A percentile compares a stretch with the other conserved stretches of the same genome.
phyloP scores from a whole-genome alignment of 2,888 invertebrate genomes.

The Drosophila anomalata region DNA sequence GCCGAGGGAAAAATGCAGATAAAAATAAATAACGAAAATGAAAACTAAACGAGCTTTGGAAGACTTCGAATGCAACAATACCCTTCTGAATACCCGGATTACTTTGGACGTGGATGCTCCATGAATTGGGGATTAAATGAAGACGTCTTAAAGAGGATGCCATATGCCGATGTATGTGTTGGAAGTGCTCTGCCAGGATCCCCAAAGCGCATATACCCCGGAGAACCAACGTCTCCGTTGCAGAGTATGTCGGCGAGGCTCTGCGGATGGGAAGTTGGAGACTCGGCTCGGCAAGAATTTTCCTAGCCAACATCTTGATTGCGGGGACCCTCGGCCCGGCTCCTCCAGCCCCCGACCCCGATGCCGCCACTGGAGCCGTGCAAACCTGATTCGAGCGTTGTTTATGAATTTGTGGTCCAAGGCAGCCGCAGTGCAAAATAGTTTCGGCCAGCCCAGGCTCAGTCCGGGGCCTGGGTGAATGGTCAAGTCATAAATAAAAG shows the following conservation, averaged over 20 bases:
- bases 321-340: slow-evolving; percentile 7
- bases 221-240: not conserved
- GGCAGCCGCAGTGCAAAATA: slow-evolving; percentile 23
- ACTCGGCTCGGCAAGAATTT: slow-evolving; percentile 52
- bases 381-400: slow-evolving; percentile 67
- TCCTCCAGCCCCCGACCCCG: not conserved
- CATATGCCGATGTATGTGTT: too few relatives aligned
- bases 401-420: slow-evolving; percentile 60
- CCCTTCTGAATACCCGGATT: not conserved
- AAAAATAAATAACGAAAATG: slow-evolving; percentile 66
- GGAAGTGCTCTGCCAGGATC: not conserved
- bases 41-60: slow-evolving; percentile 39
- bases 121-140: not conserved
- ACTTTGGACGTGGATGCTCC: not conserved
- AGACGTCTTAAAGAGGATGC: not conserved
- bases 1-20: slow-evolving; percentile 60
- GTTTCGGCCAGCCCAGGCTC: slow-evolving; percentile 17
- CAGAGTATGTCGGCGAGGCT: not conserved
- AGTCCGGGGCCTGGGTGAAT: slow-evolving; percentile 41
- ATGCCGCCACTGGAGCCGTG: not conserved
- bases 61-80: slow-evolving; percentile 6
- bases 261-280: slow-evolving; percentile 5
- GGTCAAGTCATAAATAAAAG: slow-evolving; percentile 71
- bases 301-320: slow-evolving; percentile 70
- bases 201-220: not conserved